These are phyloP conservation scores for Sebastes trivittatus DNA, from an alignment of 2,797 vertebrate species.

Conservation along the genomic window DNA sequence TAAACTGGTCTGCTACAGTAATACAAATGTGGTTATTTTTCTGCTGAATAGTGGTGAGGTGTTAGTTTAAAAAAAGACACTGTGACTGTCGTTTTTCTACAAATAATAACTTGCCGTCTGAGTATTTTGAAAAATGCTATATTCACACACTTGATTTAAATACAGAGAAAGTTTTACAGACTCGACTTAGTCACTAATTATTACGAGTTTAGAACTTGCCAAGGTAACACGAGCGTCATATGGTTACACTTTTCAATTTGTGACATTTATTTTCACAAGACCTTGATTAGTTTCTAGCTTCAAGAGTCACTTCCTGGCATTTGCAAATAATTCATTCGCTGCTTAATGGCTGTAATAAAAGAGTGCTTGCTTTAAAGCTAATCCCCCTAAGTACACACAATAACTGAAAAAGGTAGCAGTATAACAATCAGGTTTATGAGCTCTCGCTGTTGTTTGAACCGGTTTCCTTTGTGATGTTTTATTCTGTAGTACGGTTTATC, in stretches of 20 bases:
- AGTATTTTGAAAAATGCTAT: background rate
- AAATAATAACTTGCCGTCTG: background rate
- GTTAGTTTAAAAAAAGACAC: background rate
- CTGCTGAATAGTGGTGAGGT: background rate
- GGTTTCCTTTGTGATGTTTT: background rate
- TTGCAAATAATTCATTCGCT: slow-evolving; percentile 49
- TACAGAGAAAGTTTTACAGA: background rate
- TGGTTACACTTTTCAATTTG: slow-evolving; percentile 22
- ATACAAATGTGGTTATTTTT: background rate
- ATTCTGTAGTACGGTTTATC: background rate
- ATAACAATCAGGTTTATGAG: slow-evolving; percentile 49
- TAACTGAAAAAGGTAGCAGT: slow-evolving; percentile 40
- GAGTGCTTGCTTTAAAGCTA: slow-evolving; percentile 38
- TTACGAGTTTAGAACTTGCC: background rate
- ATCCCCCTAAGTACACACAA: slow-evolving; percentile 59
- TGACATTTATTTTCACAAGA: slow-evolving; percentile 46
- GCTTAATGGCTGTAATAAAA: slow-evolving; percentile 50
- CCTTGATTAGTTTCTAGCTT: slow-evolving; percentile 39
- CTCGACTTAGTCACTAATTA: background rate
- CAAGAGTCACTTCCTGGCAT: slow-evolving; percentile 48
- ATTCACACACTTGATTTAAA: background rate
- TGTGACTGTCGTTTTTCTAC: background rate
- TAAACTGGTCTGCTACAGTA: background rate
- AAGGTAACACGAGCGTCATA: background rate
- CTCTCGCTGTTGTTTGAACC: slow-evolving; percentile 1